A percentile compares a stretch with the other conserved stretches of the same genome.
Evolutionary conservation across 2,888 invertebrate genomes (phyloP).

Genomic region (Trichopria drosophilae): DNA sequence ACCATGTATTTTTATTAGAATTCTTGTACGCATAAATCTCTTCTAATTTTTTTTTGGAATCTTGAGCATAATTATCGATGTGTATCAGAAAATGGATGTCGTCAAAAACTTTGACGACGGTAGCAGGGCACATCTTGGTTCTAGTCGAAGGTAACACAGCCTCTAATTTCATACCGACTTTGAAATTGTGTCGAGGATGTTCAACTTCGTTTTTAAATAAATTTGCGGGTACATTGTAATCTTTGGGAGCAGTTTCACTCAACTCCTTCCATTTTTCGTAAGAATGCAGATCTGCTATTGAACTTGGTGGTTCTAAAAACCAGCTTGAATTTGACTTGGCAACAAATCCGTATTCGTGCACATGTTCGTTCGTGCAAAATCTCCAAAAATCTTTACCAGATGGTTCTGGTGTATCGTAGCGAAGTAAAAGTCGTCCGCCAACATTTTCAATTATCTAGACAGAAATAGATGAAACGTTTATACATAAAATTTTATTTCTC

Average conservation of each 20-base stretch:
- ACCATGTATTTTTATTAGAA: constrained; percentile 59
- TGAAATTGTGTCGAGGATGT: constrained; percentile 64
- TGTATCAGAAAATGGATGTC: constrained; percentile 70
- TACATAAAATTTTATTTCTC: background rate
- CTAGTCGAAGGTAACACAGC: constrained; percentile 74
- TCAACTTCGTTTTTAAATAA: constrained; percentile 59
- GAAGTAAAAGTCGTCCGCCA: constrained; percentile 69
- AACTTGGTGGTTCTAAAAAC: constrained; percentile 55
- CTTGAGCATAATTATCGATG: constrained; percentile 54
- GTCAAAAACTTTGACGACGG: constrained; percentile 69
- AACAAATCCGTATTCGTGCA: constrained; percentile 56
- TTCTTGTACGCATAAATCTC: constrained; percentile 42
- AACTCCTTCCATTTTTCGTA: constrained; percentile 59
- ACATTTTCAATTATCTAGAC: constrained; percentile 61
- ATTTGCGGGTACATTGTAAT: constrained; percentile 42
- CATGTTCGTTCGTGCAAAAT: constrained; percentile 62
- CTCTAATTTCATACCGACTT: constrained; percentile 75
- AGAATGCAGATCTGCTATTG: constrained; percentile 58
- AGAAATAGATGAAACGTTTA: background rate
- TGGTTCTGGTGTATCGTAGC: constrained; percentile 62
- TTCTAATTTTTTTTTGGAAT: constrained; percentile 47
- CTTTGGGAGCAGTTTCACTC: constrained; percentile 51
- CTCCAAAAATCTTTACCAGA: constrained; percentile 62
- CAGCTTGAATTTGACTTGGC: constrained; percentile 51
- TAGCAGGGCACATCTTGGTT: constrained; percentile 71